Base-by-base conservation (phyloP, 1,140 invertebrate species). In the Bilobella aurantiaca region DNA sequence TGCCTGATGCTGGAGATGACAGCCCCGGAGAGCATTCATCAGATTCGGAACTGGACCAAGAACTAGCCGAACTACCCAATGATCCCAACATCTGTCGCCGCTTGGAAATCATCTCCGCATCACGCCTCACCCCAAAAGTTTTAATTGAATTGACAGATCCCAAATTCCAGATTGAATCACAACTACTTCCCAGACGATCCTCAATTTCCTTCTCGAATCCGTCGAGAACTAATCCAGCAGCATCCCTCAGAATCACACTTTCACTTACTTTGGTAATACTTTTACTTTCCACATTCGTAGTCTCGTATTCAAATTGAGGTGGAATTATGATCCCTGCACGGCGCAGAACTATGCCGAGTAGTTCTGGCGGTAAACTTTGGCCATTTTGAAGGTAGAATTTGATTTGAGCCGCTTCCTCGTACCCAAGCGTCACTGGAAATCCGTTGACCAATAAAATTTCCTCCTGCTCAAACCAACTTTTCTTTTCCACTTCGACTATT, bases 391-490 rank as follows among this genome's bases (percentile, higher is more conserved):
- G 78, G 0, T 86, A 86, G 42, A 84, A 81, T 68, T 85, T 83
- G 23, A 88, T 87, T 18, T 84, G 84, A 2, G 82, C 79, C 3
- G 86, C 86, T 74, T 88, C 87, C 53, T 84, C 81, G 3, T 84
- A 85, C 68, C 86, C 84, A 42, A 88, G 76, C 37, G 82, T 81
- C 12, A 89, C 85, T 1, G 84, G 86, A 32, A 85, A 82, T 0
- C 87, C 87, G 74, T 89, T 88, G 69, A 89, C 86, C 71, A 87
- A 78, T 31, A 89, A 76, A 64, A 88, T 83, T 76, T 89, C 87
- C 73, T 88, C 85, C 76, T 87, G 85, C 59, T 84, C 82, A 37
- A 87, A 82, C 47, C 82, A 83, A 1, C 85, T 86, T 64, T 85
- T 86, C 66, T 87, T 87, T 73, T 88, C 85, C 74, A 86, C 88